Base-by-base conservation (phyloP, 1,140 invertebrate genomes). In the Pemphigus obesinymphae region DNA sequence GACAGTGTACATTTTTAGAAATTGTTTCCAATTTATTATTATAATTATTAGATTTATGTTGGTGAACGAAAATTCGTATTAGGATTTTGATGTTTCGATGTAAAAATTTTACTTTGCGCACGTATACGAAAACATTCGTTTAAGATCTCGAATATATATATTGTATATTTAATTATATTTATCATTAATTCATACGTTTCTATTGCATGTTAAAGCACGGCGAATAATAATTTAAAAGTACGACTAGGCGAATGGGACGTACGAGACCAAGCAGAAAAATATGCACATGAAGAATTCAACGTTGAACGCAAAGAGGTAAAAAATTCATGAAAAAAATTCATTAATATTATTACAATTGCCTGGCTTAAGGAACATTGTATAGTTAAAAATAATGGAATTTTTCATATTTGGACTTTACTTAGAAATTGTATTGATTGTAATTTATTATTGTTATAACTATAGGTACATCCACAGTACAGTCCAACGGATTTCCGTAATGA, bases 171-270 rank as follows among this genome's bases (percentile, higher is more conserved):
- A 23, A 34, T 53, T 31, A 58, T 40, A 8, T 85, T 15, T 8
- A 8, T 1, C n/a, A 37, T 55, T 37, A 37, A 34, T 76, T 37
- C 26, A 31, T 20, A n/a, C 4, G 15, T 53, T 11, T 40, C 15
- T 40, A 40, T 13, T 86, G 26, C 84, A 87, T 87, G 55, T 86
- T 86, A 29, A 85, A 92, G 91, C 66, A 95, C 94, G 40, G 91
- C 94, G 26, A 95, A 95, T 85, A 92, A 90, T 37, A 94, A 94
- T 85, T 90, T 97, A 70, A 92, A 95, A 85, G 94, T 97, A 1
- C 90, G 95, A 20, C 88, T 97, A 0, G 95, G 96, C 1, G 95
- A 97, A 86, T 96, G 95, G 93, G 95, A 97, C 86, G 94, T 97
- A 0, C 88, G 94, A 31, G 94, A 93, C 53, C 90, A 92, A 29